A percentile compares a stretch with the other conserved stretches of the same genome.
Conservation (phyloP, 1,140 invertebrate species). For the Calephelis virginiensis region DNA sequence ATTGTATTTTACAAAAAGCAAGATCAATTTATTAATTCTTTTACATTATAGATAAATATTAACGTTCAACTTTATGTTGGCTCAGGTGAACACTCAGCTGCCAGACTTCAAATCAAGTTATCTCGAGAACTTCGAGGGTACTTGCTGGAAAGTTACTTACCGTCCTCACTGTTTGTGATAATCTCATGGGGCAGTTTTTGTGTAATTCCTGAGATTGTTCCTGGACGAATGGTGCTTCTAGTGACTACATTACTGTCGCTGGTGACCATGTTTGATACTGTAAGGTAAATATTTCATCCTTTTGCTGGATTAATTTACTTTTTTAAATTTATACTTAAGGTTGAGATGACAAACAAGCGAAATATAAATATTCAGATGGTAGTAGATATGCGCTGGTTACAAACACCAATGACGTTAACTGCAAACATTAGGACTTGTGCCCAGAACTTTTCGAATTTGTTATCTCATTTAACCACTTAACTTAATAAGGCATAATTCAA, state of each 20-base stretch:
- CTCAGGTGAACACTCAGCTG: slow-evolving; percentile 79
- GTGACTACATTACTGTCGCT: slow-evolving; percentile 81
- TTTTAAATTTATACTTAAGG: no score
- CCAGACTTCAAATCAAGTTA: slow-evolving; percentile 79
- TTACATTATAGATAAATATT: not conserved
- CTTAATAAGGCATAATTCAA: no score
- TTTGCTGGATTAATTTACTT: not conserved
- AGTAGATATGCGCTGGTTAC: no score
- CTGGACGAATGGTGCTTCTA: slow-evolving; percentile 80
- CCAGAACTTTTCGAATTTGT: no score
- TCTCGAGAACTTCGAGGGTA: slow-evolving; percentile 80
- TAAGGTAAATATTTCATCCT: slow-evolving; percentile 66
- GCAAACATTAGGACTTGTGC: no score
- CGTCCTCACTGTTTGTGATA: slow-evolving; percentile 82
- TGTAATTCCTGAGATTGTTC: slow-evolving; percentile 82
- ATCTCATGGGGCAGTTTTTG: slow-evolving; percentile 84
- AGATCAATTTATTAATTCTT: no score
- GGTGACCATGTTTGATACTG: slow-evolving; percentile 82
- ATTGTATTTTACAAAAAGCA: no score
- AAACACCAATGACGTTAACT: no score
- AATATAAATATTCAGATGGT: no score
- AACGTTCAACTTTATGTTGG: not conserved
- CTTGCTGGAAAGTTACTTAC: slow-evolving; percentile 81
- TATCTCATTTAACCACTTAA: no score
- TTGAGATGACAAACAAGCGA: no score